Percentiles rank a stretch among this genome's conserved stretches.
These are phyloP conservation scores for Coelogynopora nodosa DNA, from an alignment of 2,888 invertebrate genomes.

Conservation along the genomic window DNA sequence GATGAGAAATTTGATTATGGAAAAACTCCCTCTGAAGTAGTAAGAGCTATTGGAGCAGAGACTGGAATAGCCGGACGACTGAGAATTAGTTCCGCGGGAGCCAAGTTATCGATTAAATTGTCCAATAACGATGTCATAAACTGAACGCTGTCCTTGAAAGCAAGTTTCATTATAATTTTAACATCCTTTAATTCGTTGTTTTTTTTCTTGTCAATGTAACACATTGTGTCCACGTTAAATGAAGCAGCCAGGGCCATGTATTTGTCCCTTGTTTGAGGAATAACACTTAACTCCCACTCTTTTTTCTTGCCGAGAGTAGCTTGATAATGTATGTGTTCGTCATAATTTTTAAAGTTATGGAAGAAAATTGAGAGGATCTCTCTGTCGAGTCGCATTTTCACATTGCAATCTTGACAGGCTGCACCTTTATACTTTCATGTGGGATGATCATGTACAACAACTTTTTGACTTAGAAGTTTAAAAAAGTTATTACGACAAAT, in stretches of 20 bases:
- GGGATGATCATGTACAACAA: slow-evolving; percentile 48
- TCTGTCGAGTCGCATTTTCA: not conserved
- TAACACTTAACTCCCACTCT: slow-evolving; percentile 32
- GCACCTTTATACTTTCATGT: slow-evolving; percentile 48
- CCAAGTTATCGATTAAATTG: too few species aligned
- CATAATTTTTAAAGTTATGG: slow-evolving; percentile 34
- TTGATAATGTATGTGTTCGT: not conserved
- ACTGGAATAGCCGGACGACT: too few species aligned
- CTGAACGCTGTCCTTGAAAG: too few species aligned
- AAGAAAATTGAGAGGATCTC: slow-evolving; percentile 25
- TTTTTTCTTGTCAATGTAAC: not conserved
- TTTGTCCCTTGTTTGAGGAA: slow-evolving; percentile 26
- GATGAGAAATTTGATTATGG: too few species aligned
- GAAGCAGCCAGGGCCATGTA: slow-evolving; percentile 11
- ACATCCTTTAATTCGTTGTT: too few species aligned
- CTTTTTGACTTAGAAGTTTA: too few species aligned
- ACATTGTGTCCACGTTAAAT: not conserved
- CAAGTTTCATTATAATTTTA: too few species aligned
- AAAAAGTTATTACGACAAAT: too few species aligned
- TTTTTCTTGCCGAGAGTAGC: not conserved
- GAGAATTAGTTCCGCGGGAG: too few species aligned
- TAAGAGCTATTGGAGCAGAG: too few species aligned
- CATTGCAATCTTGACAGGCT: slow-evolving; percentile 34
- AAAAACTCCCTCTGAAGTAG: too few species aligned
- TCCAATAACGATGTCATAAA: too few species aligned